Conservation (phyloP, 2,888 invertebrate species). For the Mythimna pallens region DNA sequence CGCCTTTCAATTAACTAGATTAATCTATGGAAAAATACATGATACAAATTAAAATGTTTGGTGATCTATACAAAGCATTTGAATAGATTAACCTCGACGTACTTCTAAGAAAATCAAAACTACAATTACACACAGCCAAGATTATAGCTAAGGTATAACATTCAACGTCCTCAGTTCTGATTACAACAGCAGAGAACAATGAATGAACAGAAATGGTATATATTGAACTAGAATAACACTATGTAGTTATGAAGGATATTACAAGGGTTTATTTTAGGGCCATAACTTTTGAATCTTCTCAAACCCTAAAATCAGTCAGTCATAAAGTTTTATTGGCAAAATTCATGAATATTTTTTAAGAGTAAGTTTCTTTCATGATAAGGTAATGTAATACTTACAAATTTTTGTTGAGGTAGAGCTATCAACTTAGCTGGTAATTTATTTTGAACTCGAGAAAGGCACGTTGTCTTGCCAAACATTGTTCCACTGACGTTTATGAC, state of each 20-base stretch:
- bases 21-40: no score
- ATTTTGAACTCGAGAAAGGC: slow-evolving; percentile 54
- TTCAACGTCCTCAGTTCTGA: not conserved
- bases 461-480: slow-evolving; percentile 56
- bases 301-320: not conserved
- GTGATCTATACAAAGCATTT: not conserved
- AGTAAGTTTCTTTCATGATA: not conserved
- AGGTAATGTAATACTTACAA: slow-evolving; percentile 37
- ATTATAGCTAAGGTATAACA: not conserved
- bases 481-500: slow-evolving; percentile 37
- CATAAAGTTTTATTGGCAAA: not conserved
- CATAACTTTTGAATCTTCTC: not conserved
- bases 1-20: not conserved
- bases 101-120: not conserved
- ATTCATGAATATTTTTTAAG: no score
- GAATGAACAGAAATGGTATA: not conserved
- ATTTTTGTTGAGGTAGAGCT: slow-evolving; percentile 15
- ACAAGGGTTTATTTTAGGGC: not conserved
- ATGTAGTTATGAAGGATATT: not conserved
- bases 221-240: not conserved
- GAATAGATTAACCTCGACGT: not conserved
- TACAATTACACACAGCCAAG: no score
- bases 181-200: not conserved
- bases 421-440: slow-evolving; percentile 64
- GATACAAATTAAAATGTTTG: not conserved